These are phyloP conservation scores for Ceratina japonica DNA, from an alignment of 1,140 invertebrate species.

Conservation along the genomic window DNA sequence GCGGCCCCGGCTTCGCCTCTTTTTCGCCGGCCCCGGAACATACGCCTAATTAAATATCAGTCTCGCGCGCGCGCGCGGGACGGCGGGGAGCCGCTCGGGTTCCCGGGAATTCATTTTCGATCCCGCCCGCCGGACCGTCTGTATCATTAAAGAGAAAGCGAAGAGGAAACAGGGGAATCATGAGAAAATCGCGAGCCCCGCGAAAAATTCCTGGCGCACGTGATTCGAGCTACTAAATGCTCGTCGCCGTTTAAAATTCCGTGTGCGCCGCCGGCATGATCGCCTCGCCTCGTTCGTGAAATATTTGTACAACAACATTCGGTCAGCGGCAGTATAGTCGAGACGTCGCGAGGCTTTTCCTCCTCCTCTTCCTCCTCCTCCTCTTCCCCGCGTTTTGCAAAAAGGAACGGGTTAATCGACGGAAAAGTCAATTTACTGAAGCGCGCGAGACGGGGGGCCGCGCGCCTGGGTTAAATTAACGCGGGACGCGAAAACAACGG, in stretches of 20 bases:
- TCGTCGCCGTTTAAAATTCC: constrained; percentile 37
- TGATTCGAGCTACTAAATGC: constrained; percentile 43
- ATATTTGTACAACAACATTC: constrained; percentile 38
- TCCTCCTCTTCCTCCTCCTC: no score
- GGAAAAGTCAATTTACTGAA: neutral
- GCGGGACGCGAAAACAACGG: constrained; percentile 10
- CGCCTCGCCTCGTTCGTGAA: constrained; percentile 34
- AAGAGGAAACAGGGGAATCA: neutral
- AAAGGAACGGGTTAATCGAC: neutral
- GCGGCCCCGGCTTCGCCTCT: constrained; percentile 26
- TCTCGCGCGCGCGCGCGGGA: neutral
- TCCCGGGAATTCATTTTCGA: constrained; percentile 26
- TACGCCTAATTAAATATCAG: constrained; percentile 63
- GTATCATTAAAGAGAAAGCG: neutral
- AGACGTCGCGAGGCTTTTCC: neutral
- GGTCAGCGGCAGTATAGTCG: neutral
- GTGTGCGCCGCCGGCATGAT: neutral
- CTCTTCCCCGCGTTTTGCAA: neutral
- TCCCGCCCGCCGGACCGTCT: neutral
- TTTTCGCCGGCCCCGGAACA: constrained; percentile 22
- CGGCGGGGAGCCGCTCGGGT: no score
- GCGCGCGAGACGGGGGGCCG: neutral
- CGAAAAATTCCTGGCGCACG: constrained; percentile 46
- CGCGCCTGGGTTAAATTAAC: constrained; percentile 29
- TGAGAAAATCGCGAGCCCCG: constrained; percentile 39